phyloP scores from a whole-genome alignment of 2,113 vertebrate genomes.

The Cryptoleucopteryx plumbea region DNA sequence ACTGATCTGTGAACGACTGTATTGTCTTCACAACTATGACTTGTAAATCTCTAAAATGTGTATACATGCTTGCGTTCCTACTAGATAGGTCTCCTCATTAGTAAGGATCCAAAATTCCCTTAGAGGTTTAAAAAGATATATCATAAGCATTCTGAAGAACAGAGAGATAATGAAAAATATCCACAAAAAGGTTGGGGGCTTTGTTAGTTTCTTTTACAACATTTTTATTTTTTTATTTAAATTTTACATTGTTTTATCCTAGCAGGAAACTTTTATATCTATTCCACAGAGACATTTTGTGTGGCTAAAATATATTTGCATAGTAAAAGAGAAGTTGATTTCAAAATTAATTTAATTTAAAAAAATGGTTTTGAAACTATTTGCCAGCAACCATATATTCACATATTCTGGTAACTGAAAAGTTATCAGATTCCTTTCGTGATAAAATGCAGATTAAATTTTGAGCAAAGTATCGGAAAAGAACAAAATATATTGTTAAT shows the following conservation, averaged over 20 bases:
- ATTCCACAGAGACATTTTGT: background rate
- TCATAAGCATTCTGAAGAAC: background rate
- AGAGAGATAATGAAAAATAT: background rate
- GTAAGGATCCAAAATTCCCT: background rate
- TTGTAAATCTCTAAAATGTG: constrained; percentile 68
- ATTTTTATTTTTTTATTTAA: background rate
- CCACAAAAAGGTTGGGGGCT: background rate
- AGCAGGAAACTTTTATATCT: background rate
- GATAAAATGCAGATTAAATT: background rate
- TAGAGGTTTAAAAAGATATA: background rate
- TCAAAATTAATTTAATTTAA: background rate
- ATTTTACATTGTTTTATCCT: background rate
- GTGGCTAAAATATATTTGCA: background rate
- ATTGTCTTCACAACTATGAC: constrained; percentile 46
- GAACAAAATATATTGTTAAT: background rate
- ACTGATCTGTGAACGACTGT: constrained; percentile 72
- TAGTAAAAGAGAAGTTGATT: background rate
- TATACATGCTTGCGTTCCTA: background rate
- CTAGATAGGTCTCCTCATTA: background rate
- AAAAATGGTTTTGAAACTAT: background rate
- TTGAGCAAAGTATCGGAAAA: background rate
- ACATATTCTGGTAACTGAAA: background rate
- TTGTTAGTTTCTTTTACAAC: background rate
- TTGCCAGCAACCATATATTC: background rate
- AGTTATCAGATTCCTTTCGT: background rate